Evolutionary conservation across 2,888 invertebrate genomes (phyloP), one percentile per base, ranked within the genome.

Genomic region (Palloptera scutellata): DNA sequence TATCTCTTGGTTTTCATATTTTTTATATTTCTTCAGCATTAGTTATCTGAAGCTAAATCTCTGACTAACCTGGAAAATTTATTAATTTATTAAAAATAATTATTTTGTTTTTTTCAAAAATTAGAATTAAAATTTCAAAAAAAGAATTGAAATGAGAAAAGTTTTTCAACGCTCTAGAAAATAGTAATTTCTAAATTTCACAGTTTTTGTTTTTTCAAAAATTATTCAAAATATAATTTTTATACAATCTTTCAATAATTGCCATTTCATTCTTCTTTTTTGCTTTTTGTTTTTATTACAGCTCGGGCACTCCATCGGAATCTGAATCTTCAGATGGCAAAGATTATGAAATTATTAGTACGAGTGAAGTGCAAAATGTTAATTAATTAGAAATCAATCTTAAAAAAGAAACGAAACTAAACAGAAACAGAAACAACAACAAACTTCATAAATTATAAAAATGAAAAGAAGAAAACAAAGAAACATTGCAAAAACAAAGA

Each of bases 281-380:
- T 30, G 30, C 2, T 4, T 30, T 6, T 4, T 15, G 53, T 10
- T 12, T 51, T 9, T 57, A 5, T 52, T 81, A 15, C 74, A 84
- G 84, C 66, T 80, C 81, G 43, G 76, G 74, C 52, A 80, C 80
- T 55, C 77, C 86, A 70, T 93, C 93, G 0, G 94, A 93, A 80
- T 93, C 93, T 13, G 95, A 95, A 77, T 89, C 90, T 78, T 92
- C 92, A 76, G 94, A 92, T 75, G 90, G 92, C 77, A 95, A 95
- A 87, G 95, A 95, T 15, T 64, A 58, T 84, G 95, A 95, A 86
- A 94, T 95, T 81, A 91, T 95, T 62, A 93, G 93, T 78, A 88
- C 89, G 42, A 89, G 87, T 17, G 91, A 91, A 77, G 81, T 90
- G 45, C 90, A 89, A 70, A 82, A 79, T 75, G 81, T 82, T 75